Evolutionary conservation across 2,888 invertebrate genomes (phyloP).

Genomic region (Agrochola circellaris): DNA sequence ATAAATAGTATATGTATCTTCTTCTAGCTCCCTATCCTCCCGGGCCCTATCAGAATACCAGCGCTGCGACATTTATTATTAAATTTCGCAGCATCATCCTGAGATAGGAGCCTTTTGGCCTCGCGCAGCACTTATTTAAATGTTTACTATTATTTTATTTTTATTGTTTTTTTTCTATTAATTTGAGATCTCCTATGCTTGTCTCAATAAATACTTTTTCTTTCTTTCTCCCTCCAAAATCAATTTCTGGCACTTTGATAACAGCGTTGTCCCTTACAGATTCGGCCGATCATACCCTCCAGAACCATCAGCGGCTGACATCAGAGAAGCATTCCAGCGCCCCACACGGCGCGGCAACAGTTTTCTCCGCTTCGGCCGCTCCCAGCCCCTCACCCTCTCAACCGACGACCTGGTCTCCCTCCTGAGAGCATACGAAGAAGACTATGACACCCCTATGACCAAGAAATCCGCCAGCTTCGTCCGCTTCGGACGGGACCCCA

Average conservation of each 20-base stretch:
- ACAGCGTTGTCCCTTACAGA: conserved; percentile 68
- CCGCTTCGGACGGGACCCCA: conserved; percentile 85
- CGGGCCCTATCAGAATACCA: too few species aligned
- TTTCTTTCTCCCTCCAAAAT: too few species aligned
- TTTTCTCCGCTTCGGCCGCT: conserved; percentile 86
- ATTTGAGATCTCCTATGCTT: too few species aligned
- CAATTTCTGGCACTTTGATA: neutral
- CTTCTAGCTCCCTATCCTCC: too few species aligned
- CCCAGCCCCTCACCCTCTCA: conserved; percentile 81
- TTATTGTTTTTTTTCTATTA: too few species aligned
- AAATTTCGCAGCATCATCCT: too few species aligned
- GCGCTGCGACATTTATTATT: too few species aligned
- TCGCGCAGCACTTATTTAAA: too few species aligned
- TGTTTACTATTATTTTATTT: too few species aligned
- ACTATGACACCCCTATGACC: conserved; percentile 77
- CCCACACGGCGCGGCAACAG: conserved; percentile 82
- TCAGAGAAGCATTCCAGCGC: conserved; percentile 81
- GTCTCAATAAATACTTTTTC: too few species aligned
- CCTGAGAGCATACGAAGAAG: conserved; percentile 83
- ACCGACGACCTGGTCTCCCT: conserved; percentile 84
- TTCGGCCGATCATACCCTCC: conserved; percentile 86
- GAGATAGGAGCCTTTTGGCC: too few species aligned
- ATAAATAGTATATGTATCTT: neutral
- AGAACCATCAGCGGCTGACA: conserved; percentile 84
- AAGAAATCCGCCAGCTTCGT: conserved; percentile 84